Base-by-base conservation (phyloP, 1,140 invertebrate species). In the Gonatopus flavifemur region DNA sequence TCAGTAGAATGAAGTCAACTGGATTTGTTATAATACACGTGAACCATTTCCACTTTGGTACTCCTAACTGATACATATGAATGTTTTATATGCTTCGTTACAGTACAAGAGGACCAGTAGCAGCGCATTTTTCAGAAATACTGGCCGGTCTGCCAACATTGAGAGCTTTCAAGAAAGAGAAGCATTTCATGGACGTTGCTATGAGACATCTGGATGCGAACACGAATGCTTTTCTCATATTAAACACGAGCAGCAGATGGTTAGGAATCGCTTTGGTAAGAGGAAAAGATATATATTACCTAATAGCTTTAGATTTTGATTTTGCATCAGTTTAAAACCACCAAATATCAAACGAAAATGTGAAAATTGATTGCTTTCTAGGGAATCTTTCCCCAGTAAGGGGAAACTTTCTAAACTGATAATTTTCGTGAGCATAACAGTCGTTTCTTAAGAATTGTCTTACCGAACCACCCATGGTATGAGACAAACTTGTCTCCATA, bases 191-290 rank as follows among this genome's bases (percentile, higher is more conserved):
- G 30, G 72, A 82, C 21, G 76, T 81, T 38, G 82, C 91, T 51
- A 81, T 86, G 59, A 77, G 80, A 20, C 81, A 83, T 33, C 80
- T 92, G 19, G 88, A 93, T 66, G 70, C 69, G 9, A 90, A 92
- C 67, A 86, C 88, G 39, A 84, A 87, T 55, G 86, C 89, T 3
- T 86, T 90, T 66, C 77, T 91, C 3, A 83, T 92, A 47, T 76
- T 90, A 35, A 91, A 92, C 61, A 84, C 87, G 1, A 86, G 87
- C 21, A 91, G 88, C 67, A 82, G 90, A 50, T 93, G 90, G 90
- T 80, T 94, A 2, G 90, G 90, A 13, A 84, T 92, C 33, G 82
- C 85, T 54, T 64, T 92, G 74, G 89, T 91, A 80, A 81, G 77
- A 71, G 41, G 33, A 13, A 4, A 6, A 21, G 36, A 50, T 10